phyloP scores from a whole-genome alignment of 2,888 invertebrate genomes.

The Mechanitis messenoides region DNA sequence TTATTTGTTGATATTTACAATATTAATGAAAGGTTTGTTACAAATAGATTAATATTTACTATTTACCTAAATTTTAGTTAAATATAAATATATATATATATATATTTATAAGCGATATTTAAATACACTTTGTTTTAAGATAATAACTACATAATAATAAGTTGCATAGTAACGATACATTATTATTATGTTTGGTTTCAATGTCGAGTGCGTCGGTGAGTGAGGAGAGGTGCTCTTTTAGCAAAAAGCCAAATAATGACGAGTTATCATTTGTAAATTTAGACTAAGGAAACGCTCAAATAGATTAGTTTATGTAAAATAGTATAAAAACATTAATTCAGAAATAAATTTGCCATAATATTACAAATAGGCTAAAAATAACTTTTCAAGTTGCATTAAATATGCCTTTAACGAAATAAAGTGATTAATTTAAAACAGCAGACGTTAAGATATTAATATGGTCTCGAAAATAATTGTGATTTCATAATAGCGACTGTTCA shows the following conservation, averaged over 20 bases:
- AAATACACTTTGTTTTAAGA: no score
- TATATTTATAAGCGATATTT: no score
- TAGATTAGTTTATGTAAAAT: constrained; percentile 33
- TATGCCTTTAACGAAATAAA: not conserved
- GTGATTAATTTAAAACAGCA: no score
- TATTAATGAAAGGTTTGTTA: constrained; percentile 5
- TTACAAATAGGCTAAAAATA: not conserved
- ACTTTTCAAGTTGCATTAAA: not conserved
- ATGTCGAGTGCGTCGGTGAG: no score
- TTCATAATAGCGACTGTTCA: no score
- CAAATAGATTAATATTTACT: constrained; percentile 8
- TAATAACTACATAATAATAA: no score
- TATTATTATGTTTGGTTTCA: no score
- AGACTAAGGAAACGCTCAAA: constrained; percentile 43
- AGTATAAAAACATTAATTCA: constrained; percentile 11
- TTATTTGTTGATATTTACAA: constrained; percentile 3
- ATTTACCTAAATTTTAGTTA: not conserved
- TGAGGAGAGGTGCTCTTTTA: no score
- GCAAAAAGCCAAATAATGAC: constrained; percentile 63
- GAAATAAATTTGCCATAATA: constrained; percentile 5
- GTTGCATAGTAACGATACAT: no score
- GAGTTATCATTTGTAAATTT: constrained; percentile 42
- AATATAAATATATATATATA: not conserved
- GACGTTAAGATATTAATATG: no score
- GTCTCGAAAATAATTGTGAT: no score